Conservation (phyloP, 2,113 vertebrate species). For the Hiodon tergisus region DNA sequence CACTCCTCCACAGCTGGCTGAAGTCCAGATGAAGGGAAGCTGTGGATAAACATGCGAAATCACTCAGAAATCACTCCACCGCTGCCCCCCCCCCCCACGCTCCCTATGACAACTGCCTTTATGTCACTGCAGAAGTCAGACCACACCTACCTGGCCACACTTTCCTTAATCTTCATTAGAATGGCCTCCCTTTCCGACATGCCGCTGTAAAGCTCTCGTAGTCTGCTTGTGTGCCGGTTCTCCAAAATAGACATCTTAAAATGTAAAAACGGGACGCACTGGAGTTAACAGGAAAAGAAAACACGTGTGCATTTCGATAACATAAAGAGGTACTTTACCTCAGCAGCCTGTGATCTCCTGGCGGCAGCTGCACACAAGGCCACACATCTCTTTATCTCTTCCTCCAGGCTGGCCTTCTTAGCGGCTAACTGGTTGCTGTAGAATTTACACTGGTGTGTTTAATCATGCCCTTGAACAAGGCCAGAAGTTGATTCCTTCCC, state of each 20-base stretch:
- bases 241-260: slow-evolving; percentile 38
- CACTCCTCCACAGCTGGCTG: slow-evolving; percentile 24
- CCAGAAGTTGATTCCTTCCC: background rate
- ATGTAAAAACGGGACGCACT: background rate
- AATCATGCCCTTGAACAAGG: background rate
- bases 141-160: slow-evolving; percentile 36
- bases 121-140: background rate
- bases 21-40: slow-evolving; percentile 37
- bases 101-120: background rate
- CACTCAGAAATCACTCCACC: background rate
- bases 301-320: too few relatives aligned
- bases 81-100: background rate
- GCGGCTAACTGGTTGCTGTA: slow-evolving; percentile 67
- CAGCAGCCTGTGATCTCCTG: slow-evolving; percentile 66
- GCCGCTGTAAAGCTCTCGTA: slow-evolving; percentile 40
- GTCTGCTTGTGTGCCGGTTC: slow-evolving; percentile 32
- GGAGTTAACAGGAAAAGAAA: background rate
- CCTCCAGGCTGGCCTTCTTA: slow-evolving; percentile 75
- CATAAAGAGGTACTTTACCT: slow-evolving; percentile 56
- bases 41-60: slow-evolving; percentile 21
- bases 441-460: background rate
- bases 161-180: slow-evolving; percentile 48
- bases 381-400: slow-evolving; percentile 61
- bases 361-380: slow-evolving; percentile 41
- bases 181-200: slow-evolving; percentile 37